Evolutionary conservation across 2,888 invertebrate genomes (phyloP).

Genomic region (Apotomis turbidana): DNA sequence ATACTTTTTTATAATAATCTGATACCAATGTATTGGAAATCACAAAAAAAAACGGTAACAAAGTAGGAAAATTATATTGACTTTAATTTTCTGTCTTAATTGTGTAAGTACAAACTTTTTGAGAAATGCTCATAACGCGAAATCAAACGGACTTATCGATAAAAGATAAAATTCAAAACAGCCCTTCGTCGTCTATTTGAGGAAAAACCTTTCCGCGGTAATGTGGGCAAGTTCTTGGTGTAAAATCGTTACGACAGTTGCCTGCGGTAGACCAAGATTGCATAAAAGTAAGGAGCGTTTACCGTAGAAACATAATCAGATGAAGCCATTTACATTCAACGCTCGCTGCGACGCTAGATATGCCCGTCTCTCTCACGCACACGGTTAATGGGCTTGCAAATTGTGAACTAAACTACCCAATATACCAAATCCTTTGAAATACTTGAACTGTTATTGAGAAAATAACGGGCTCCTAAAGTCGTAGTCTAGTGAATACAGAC

Average conservation of each 20-base stretch:
- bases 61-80: no score
- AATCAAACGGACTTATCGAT: neutral
- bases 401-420: constrained; percentile 68
- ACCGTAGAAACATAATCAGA: constrained; percentile 75
- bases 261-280: constrained; percentile 66
- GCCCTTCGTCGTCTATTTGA: constrained; percentile 5
- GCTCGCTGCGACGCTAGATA: constrained; percentile 60
- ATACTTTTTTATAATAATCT: no score
- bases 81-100: no score
- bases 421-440: constrained; percentile 62
- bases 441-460: constrained; percentile 66
- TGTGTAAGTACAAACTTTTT: no score
- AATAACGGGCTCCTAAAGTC: constrained; percentile 67
- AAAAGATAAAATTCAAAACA: constrained; percentile 6
- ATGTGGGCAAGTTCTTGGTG: constrained; percentile 25
- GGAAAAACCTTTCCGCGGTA: constrained; percentile 12
- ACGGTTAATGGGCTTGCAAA: constrained; percentile 76
- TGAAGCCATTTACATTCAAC: constrained; percentile 81
- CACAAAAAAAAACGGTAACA: no score
- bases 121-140: neutral
- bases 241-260: constrained; percentile 55
- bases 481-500: constrained; percentile 6
- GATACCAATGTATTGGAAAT: neutral
- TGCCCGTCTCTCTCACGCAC: constrained; percentile 66
- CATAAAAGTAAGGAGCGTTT: constrained; percentile 77